Base-by-base conservation (phyloP, 2,797 vertebrate genomes). In the Limosa lapponica region DNA sequence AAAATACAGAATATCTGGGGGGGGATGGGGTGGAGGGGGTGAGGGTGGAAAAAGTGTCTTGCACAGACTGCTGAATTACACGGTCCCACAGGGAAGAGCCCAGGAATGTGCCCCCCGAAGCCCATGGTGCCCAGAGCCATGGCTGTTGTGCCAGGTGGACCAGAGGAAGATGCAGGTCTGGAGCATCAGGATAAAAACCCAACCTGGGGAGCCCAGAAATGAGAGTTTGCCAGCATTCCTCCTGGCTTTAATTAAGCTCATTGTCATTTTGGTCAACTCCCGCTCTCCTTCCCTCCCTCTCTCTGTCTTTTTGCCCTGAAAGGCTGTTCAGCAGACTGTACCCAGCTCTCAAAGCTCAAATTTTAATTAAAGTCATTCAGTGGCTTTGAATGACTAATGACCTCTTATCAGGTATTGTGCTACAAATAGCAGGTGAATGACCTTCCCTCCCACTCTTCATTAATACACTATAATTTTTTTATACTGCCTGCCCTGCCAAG, bases 281-380 rank as follows among this genome's bases (percentile, higher is more conserved):
- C 4, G n/a, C 75, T 87, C 86, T 84, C 64, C 71, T 69, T 79
- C 90, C 34, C 84, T 87, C 85, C 87, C 78, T 94, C 46, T 52
- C 74, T 94, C 71, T 94, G 62, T 81, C 85, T 93, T 95, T 95
- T 93, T 96, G 91, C 95, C 89, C 94, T 95, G 89, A 11, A 91
- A 94, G 59, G 91, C 95, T 89, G 87, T 93, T 95, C 70, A 5
- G 57, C 78, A 93, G 93, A 94, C 95, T 90, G 87, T 82, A 97
- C 51, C 73, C 69, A 91, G 90, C 77, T 95, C 89, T 97, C 59
- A 39, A 84, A 94, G 86, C 94, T 96, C 96, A 96, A 93, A 87
- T 96, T 97, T 97, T 98, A 98, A 98, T 98, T 98, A 97, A 97
- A 98, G 86, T 94, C 78, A 91, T 81, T 96, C 87, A 79, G 87